Evolutionary conservation across 53 echinoderm and acorn worm species (phyloP).

Genomic region (Mesocentrotus franciscanus): DNA sequence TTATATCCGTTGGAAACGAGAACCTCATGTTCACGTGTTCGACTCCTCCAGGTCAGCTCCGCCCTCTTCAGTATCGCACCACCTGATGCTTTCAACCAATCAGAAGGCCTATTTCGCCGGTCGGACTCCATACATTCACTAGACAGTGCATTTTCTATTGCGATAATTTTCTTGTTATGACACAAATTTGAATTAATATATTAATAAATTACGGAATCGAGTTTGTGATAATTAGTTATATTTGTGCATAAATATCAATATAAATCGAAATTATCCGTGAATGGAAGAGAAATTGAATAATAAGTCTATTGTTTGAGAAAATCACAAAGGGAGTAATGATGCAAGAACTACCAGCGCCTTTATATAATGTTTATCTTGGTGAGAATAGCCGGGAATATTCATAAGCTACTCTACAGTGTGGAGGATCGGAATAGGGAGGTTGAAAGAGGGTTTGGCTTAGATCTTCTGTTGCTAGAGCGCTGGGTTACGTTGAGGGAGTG

Average conservation of each 20-base stretch:
- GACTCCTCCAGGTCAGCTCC: slow-evolving; percentile 44
- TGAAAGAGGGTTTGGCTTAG: neutral
- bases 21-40: neutral
- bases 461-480: slow-evolving; percentile 13
- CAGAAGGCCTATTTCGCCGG: neutral
- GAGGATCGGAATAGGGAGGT: neutral
- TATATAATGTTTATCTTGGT: slow-evolving; percentile 15
- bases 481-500: slow-evolving; percentile 8
- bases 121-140: neutral
- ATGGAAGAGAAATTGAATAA: neutral
- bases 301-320: neutral
- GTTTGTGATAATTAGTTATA: too few species aligned
- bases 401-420: neutral
- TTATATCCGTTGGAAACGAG: neutral
- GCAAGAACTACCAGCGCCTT: neutral
- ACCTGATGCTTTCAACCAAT: slow-evolving; percentile 62
- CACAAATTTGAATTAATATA: neutral
- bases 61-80: slow-evolving; percentile 58
- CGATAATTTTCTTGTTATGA: neutral
- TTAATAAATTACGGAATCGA: neutral
- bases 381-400: slow-evolving; percentile 44
- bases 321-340: neutral
- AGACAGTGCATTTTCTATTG: neutral
- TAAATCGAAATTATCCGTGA: neutral
- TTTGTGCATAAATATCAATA: neutral